Evolutionary conservation across 2,113 vertebrate species (phyloP).

Genomic region (Eubucco bourcierii): DNA sequence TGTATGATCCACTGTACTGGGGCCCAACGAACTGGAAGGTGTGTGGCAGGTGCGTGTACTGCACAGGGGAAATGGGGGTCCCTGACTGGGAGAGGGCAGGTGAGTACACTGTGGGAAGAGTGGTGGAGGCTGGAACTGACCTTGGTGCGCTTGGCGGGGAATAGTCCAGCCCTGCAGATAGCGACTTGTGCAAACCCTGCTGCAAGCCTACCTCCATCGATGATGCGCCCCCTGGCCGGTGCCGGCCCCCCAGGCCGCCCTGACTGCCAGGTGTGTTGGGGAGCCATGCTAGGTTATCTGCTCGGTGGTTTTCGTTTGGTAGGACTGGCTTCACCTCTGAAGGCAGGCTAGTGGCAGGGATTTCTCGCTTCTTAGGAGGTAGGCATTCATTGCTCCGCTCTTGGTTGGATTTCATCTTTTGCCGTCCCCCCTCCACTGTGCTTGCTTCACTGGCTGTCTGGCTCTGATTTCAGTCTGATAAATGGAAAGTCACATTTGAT

Average conservation of each 20-base stretch:
- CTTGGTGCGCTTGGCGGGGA: constrained; percentile 77
- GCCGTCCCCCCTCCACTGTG: constrained; percentile 81
- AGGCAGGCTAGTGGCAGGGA: constrained; percentile 87
- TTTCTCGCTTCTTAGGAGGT: constrained; percentile 97
- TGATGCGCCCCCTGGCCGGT: constrained; percentile 56
- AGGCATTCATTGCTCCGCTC: constrained; percentile 99
- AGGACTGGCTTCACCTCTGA: constrained; percentile 84
- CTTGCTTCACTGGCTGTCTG: constrained; percentile 82
- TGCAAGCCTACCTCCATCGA: constrained; percentile 77
- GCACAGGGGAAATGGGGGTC: constrained; percentile 83
- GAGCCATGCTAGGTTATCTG: constrained; percentile 91
- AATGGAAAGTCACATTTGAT: constrained; percentile 90
- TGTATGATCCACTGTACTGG: constrained; percentile 86
- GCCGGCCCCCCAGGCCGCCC: constrained; percentile 70
- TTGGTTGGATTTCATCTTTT: constrained; percentile 98
- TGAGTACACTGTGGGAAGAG: constrained; percentile 86
- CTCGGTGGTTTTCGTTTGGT: constrained; percentile 86
- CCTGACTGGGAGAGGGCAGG: constrained; percentile 85
- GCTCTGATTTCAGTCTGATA: constrained; percentile 83
- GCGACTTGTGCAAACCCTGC: constrained; percentile 86
- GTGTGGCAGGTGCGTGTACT: constrained; percentile 90
- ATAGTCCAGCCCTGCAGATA: constrained; percentile 80
- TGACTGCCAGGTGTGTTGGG: constrained; percentile 79
- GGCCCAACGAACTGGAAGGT: constrained; percentile 93
- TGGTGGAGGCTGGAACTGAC: constrained; percentile 82